Percentiles rank a stretch among this genome's conserved stretches.
Evolutionary conservation across 1,140 invertebrate genomes (phyloP).

Genomic region (Heliconius hewitsoni): DNA sequence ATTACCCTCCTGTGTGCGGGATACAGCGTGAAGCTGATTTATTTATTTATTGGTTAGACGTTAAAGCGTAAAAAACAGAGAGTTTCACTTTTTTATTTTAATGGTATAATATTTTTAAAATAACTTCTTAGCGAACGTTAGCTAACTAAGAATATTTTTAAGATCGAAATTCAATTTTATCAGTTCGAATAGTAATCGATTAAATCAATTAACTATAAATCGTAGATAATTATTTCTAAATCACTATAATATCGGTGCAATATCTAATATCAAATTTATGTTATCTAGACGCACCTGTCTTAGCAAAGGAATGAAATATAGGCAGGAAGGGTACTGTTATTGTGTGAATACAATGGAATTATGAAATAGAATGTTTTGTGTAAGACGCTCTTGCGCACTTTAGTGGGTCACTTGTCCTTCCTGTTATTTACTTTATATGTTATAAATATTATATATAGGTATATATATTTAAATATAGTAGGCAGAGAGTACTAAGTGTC

Average conservation of each 20-base stretch:
- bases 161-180: not conserved
- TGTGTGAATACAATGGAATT: conserved; percentile 8
- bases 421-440: not conserved
- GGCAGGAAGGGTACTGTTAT: conserved; percentile 14
- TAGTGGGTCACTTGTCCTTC: conserved; percentile 9
- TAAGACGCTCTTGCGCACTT: not conserved
- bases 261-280: conserved; percentile 23
- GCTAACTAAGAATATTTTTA: not conserved
- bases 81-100: too few relatives aligned
- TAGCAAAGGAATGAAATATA: conserved; percentile 14
- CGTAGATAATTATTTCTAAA: conserved; percentile 29
- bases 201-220: conserved; percentile 32
- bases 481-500: too few relatives aligned
- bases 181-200: not conserved
- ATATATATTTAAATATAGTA: too few relatives aligned
- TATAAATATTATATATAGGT: not conserved
- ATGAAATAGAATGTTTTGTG: conserved; percentile 11
- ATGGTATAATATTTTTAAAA: too few relatives aligned
- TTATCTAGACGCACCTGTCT: conserved; percentile 22
- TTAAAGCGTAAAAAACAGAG: too few relatives aligned
- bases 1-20: too few relatives aligned
- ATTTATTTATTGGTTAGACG: too few relatives aligned
- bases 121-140: not conserved
- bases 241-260: conserved; percentile 17
- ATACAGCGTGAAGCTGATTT: too few relatives aligned